These are phyloP conservation scores for Tachysurus vachellii DNA, from an alignment of 2,113 vertebrate genomes.

Conservation along the genomic window DNA sequence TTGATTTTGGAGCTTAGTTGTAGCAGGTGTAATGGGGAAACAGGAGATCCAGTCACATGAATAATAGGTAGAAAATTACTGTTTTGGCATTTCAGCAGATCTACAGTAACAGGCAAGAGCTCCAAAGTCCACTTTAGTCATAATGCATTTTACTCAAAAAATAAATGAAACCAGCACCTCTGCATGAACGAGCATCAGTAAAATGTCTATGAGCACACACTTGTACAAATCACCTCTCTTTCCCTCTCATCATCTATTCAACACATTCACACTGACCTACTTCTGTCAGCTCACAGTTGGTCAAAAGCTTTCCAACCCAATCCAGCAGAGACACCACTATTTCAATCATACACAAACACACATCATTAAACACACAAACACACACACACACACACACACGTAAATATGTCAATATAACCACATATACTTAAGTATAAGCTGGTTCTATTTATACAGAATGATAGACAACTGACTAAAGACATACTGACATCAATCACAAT, in stretches of 20 bases:
- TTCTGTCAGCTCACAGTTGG: conserved; percentile 2
- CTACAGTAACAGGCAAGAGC: neutral
- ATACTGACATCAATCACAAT: neutral
- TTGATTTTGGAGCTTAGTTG: neutral
- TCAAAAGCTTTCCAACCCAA: conserved; percentile 13
- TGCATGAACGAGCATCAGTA: neutral
- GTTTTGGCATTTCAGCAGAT: too few relatives aligned
- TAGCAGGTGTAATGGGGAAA: neutral
- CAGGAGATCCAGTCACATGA: neutral
- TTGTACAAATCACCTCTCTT: conserved; percentile 7
- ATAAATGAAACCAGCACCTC: conserved; percentile 8
- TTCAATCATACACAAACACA: conserved; percentile 5
- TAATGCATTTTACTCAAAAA: conserved; percentile 10
- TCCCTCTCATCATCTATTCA: conserved; percentile 18
- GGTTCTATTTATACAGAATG: neutral
- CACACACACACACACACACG: neutral
- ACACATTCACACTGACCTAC: conserved; percentile 37
- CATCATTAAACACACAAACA: neutral
- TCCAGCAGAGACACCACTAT: neutral
- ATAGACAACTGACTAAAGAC: neutral
- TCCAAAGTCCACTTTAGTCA: conserved; percentile 1
- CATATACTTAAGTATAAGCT: neutral
- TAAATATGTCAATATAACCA: neutral
- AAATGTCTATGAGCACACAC: neutral
- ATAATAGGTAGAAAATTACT: neutral